These are phyloP conservation scores for Matsumyia berberina DNA, from an alignment of 2,888 invertebrate species.

Conservation along the genomic window DNA sequence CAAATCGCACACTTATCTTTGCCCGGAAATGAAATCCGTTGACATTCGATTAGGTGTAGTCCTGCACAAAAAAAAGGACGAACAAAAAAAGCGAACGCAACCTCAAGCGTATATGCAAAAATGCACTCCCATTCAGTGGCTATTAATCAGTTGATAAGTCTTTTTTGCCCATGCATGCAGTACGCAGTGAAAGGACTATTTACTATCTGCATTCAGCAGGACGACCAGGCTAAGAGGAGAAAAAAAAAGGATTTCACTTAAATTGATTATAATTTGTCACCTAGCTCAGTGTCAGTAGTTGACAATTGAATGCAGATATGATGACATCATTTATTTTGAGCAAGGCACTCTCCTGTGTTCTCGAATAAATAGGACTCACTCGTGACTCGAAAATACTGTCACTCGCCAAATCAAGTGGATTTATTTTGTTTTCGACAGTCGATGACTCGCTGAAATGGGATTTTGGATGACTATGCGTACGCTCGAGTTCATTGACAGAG, in stretches of 20 bases:
- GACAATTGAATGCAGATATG: conserved; percentile 74
- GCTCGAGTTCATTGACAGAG: no score
- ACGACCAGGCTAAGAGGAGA: conserved; percentile 7
- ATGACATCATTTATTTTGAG: conserved; percentile 64
- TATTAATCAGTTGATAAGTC: conserved; percentile 74
- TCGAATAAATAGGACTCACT: no score
- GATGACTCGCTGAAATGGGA: no score
- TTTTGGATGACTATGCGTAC: no score
- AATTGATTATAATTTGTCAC: conserved; percentile 76
- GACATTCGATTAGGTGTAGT: conserved; percentile 74
- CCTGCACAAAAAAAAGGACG: conserved; percentile 12
- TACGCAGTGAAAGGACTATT: conserved; percentile 51
- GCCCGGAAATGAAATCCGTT: conserved; percentile 71
- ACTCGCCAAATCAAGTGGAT: no score
- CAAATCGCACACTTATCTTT: conserved; percentile 72
- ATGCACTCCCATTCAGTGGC: conserved; percentile 43
- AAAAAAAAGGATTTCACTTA: conserved; percentile 52
- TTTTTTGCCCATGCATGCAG: conserved; percentile 32
- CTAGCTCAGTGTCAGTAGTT: conserved; percentile 60
- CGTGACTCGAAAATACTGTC: no score
- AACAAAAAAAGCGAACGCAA: not conserved
- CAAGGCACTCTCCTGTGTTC: no score
- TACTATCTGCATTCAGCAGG: conserved; percentile 61
- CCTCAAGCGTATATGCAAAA: conserved; percentile 56
- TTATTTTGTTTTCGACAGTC: no score